Evolutionary conservation across 2,888 invertebrate species (phyloP), one percentile per base, ranked within the genome.

Genomic region (Drosophila neonasuta): DNA sequence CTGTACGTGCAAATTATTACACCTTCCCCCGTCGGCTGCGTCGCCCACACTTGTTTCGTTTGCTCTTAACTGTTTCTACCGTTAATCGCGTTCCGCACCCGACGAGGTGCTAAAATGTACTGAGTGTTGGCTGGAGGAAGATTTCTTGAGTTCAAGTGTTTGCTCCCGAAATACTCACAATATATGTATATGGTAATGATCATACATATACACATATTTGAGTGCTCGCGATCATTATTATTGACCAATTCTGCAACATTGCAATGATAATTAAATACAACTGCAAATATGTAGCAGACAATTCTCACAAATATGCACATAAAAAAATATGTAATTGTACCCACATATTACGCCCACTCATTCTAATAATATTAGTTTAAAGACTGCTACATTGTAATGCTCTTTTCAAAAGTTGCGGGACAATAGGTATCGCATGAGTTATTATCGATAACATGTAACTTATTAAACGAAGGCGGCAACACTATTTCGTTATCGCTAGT

Each of bases 61-160:
- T 11, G 10, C 60, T 24, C n/a, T 64, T 13, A 13, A 24, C 32
- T 24, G 15, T 11, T 30, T 50, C 10, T 54, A 58, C 68, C 55
- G 66, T 67, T 68, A 67, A 61, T 67, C 61, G 64, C 60, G 75
- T 55, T 70, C 57, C 68, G 71, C 65, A 46, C 71, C 61, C 83
- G 68, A 57, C 62, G 71, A 81, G 73, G 66, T 76, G 81, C 71
- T 72, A 80, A 78, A 70, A 66, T 68, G 59, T 76, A 81, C 78
- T 81, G 81, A 56, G 32, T 65, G 68, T n/a, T 57, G 54, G 44
- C 32, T 57, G 57, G 44, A 60, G 42, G 30, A 44, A 30, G 15
- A 39, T 7, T 49, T 51, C 42, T 54, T 44, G 54, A 41, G 15
- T 46, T 54, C 24, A 56, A 55, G 49, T 36, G 49, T 55, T 60